Percentiles rank a stretch among this genome's conserved stretches.
Evolutionary conservation across 2,797 vertebrate species (phyloP).

Genomic region (Buphagus erythrorhynchus): DNA sequence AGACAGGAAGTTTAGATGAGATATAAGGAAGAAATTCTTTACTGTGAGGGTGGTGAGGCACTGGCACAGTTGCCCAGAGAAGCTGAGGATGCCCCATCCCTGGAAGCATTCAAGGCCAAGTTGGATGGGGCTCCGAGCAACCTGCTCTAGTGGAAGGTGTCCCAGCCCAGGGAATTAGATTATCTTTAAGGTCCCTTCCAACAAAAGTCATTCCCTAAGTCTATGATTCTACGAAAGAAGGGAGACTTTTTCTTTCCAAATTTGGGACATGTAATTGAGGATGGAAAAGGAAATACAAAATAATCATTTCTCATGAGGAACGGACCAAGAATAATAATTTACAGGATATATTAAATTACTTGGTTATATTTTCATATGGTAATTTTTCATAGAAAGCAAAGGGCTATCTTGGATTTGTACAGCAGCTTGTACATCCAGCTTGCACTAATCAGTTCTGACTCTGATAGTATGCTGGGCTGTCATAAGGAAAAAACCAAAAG

Average conservation of each 20-base stretch:
- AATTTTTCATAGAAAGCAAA: neutral
- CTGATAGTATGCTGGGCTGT: neutral
- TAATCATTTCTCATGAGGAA: neutral
- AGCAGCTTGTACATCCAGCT: neutral
- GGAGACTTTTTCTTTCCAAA: neutral
- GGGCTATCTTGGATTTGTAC: neutral
- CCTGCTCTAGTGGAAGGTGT: neutral
- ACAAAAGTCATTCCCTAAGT: neutral
- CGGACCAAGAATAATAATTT: neutral
- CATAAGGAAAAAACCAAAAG: neutral
- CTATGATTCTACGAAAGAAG: neutral
- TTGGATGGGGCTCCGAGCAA: neutral
- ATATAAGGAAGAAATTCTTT: neutral
- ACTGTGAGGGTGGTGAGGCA: neutral
- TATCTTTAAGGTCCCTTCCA: neutral
- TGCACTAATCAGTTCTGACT: neutral
- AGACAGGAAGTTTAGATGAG: neutral
- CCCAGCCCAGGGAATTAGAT: fast-evolving
- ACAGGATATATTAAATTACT: neutral
- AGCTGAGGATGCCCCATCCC: neutral
- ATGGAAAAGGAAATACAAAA: neutral
- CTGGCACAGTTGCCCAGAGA: neutral
- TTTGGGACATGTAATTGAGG: neutral
- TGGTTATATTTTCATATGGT: neutral
- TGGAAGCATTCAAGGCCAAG: neutral